Evolutionary conservation across 2,797 vertebrate genomes (phyloP).

Genomic region (Anabacerthia variegaticeps): DNA sequence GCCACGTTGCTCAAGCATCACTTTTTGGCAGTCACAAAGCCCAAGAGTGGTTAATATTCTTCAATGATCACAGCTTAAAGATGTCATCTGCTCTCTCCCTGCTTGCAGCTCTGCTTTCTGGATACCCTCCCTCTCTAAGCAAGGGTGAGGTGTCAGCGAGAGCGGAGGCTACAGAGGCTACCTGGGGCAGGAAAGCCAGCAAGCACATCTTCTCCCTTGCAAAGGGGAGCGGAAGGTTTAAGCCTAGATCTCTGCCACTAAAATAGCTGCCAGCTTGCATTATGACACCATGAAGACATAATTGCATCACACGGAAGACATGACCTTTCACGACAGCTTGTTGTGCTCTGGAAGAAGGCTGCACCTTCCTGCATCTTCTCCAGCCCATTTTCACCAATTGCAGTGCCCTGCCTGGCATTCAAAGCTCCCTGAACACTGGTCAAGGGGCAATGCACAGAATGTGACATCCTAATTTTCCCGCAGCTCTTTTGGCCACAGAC

Average conservation of each 20-base stretch:
- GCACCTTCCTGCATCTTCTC: neutral
- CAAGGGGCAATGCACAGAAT: fast-evolving
- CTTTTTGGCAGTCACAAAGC: conserved; percentile 25
- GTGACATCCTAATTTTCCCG: neutral
- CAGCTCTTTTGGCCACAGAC: neutral
- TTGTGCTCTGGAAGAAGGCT: neutral
- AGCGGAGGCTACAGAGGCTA: neutral
- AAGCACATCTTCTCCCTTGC: neutral
- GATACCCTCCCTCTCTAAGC: neutral
- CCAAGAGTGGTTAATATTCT: conserved; percentile 14
- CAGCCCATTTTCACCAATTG: neutral
- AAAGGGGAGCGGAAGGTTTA: neutral
- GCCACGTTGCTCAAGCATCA: neutral
- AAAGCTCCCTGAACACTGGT: neutral
- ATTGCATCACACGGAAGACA: neutral
- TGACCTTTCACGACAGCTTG: fast-evolving
- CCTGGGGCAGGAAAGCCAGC: neutral
- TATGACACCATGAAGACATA: neutral
- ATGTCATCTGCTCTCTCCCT: neutral
- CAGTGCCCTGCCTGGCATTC: neutral
- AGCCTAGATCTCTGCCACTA: neutral
- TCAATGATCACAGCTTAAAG: conserved; percentile 23
- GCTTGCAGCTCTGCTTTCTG: neutral
- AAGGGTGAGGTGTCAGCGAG: neutral
- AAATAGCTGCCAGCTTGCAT: neutral